A percentile compares a stretch with the other conserved stretches of the same genome.
phyloP scores from a whole-genome alignment of 2,113 vertebrate species.

The Mirza zaza region DNA sequence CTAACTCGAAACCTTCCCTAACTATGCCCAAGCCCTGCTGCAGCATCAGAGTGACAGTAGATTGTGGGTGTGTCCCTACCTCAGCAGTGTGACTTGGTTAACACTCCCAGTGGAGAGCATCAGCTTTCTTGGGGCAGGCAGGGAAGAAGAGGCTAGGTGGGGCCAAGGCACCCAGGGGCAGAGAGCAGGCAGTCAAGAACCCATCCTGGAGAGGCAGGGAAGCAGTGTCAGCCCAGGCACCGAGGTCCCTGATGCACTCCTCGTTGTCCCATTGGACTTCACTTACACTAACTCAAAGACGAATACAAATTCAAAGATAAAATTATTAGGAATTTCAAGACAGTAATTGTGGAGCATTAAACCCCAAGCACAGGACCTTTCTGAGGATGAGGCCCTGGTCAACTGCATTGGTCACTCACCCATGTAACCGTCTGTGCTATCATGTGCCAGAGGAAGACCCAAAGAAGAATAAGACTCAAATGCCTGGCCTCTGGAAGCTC shows the following conservation, averaged over 20 bases:
- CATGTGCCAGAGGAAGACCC: not conserved
- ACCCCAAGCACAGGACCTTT: not conserved
- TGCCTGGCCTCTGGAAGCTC: not conserved
- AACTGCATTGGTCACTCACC: not conserved
- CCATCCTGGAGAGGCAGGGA: not conserved
- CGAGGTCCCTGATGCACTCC: not conserved
- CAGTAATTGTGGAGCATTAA: not conserved
- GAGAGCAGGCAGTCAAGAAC: not conserved
- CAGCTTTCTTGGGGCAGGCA: not conserved
- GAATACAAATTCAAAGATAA: conserved; percentile 13
- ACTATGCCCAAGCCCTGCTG: not conserved
- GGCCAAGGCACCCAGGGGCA: too few relatives aligned
- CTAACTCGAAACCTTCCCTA: not conserved
- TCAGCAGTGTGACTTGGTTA: not conserved
- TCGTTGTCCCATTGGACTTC: not conserved
- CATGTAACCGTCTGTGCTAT: not conserved
- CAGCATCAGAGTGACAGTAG: not conserved
- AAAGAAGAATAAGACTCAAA: not conserved
- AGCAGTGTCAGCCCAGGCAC: not conserved
- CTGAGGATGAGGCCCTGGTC: not conserved
- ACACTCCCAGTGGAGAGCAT: not conserved
- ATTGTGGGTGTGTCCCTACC: not conserved
- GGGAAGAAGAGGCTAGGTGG: not conserved
- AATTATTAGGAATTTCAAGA: not conserved
- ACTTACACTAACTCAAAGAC: not conserved